Evolutionary conservation across 2,113 vertebrate species (phyloP).

Genomic region (Bostrychus sinensis): DNA sequence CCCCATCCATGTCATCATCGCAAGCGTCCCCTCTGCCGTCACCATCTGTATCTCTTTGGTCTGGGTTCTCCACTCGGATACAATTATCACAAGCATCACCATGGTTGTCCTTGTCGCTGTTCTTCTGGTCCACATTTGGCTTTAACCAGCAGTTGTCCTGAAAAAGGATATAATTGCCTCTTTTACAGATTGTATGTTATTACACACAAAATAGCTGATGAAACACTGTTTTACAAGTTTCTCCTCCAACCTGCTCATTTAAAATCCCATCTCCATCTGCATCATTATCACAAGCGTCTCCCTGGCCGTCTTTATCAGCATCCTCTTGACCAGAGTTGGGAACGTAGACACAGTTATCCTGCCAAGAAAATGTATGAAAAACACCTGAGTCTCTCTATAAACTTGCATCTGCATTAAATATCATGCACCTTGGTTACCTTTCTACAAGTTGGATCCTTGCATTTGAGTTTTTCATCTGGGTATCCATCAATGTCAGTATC

Average conservation of each 20-base stretch:
- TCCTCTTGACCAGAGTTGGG: constrained; percentile 99
- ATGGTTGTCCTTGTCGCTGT: constrained; percentile 92
- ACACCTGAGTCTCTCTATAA: background rate
- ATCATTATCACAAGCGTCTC: constrained; percentile 92
- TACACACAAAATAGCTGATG: background rate
- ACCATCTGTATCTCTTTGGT: constrained; percentile 93
- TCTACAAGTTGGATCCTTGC: constrained; percentile 86
- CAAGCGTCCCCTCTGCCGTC: constrained; percentile 95
- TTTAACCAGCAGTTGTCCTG: constrained; percentile 95
- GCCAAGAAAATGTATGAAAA: constrained; percentile 10
- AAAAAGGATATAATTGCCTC: constrained; percentile 3
- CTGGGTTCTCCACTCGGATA: constrained; percentile 85
- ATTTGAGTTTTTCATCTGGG: constrained; percentile 91
- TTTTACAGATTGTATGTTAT: no score
- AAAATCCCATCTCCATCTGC: constrained; percentile 94
- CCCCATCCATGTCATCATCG: constrained; percentile 97
- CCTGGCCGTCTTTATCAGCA: constrained; percentile 87
- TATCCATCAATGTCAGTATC: constrained; percentile 97
- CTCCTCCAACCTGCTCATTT: constrained; percentile 88
- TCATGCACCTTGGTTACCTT: constrained; percentile 80
- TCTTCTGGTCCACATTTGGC: constrained; percentile 91
- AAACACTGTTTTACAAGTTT: background rate
- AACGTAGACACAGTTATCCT: constrained; percentile 95
- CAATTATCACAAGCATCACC: constrained; percentile 98
- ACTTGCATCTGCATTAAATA: background rate